Conservation (phyloP, 2,797 vertebrate species). For the Sebastes iracundus region DNA sequence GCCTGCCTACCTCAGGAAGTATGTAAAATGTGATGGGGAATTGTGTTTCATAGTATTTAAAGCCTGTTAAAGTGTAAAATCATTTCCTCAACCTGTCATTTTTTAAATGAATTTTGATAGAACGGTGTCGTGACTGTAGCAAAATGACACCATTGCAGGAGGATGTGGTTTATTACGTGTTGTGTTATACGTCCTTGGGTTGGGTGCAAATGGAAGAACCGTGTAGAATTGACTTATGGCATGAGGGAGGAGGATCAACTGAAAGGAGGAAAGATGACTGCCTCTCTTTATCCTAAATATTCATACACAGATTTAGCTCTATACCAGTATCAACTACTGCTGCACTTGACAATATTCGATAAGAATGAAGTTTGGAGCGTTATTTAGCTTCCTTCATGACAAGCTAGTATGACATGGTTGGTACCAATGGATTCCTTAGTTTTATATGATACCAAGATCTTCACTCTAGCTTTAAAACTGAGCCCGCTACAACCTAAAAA, state of each 20-base stretch:
- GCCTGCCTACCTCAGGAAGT: neutral
- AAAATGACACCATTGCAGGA: neutral
- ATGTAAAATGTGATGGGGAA: neutral
- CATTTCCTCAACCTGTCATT: neutral
- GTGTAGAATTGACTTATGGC: neutral
- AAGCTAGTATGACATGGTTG: no score
- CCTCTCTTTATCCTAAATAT: neutral
- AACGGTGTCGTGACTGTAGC: neutral
- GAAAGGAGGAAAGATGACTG: neutral
- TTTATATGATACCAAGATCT: no score
- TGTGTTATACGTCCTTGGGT: neutral
- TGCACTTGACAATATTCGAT: no score
- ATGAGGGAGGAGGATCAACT: neutral
- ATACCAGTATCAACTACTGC: no score
- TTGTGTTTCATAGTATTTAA: constrained; percentile 4
- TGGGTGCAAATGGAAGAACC: neutral
- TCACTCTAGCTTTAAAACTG: accelerated
- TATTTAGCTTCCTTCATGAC: no score
- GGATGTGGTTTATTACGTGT: neutral
- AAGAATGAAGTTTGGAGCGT: no score
- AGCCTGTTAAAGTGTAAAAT: neutral
- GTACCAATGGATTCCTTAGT: no score
- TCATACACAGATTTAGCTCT: no score
- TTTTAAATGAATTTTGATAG: neutral
- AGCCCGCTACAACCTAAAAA: no score